These are phyloP conservation scores for Ichneumoninae sp. DNA, from an alignment of 2,888 invertebrate genomes.

Conservation along the genomic window DNA sequence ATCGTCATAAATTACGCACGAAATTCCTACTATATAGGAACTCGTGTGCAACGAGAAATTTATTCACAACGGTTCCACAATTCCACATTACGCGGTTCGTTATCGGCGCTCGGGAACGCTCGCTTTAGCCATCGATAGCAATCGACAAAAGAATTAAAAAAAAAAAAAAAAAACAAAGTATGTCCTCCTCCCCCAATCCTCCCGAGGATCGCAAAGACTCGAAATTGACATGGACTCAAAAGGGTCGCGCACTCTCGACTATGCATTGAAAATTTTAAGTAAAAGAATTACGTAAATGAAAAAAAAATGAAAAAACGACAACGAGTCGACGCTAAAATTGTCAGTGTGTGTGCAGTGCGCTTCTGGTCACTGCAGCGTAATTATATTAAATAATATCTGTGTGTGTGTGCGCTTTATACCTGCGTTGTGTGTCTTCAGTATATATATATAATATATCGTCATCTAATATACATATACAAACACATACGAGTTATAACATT, in stretches of 20 bases:
- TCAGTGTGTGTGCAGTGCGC: slow-evolving; percentile 83
- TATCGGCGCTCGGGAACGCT: slow-evolving; percentile 24
- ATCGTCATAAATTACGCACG: too few relatives aligned
- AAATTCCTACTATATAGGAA: too few relatives aligned
- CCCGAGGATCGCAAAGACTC: slow-evolving; percentile 65
- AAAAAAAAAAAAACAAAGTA: slow-evolving; percentile 27
- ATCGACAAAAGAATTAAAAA: too few relatives aligned
- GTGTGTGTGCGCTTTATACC: slow-evolving; percentile 71
- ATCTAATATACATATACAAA: slow-evolving; percentile 46
- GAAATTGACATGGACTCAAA: slow-evolving; percentile 62
- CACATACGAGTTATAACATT: slow-evolving; percentile 42
- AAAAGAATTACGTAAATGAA: slow-evolving; percentile 29
- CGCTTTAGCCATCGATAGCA: slow-evolving; percentile 18
- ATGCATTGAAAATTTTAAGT: slow-evolving; percentile 49
- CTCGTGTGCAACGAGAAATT: too few relatives aligned
- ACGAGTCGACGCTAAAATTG: slow-evolving; percentile 76
- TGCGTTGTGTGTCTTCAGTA: slow-evolving; percentile 65
- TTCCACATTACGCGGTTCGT: neutral
- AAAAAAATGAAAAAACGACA: slow-evolving; percentile 60
- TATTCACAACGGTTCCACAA: neutral
- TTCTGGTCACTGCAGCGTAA: slow-evolving; percentile 80
- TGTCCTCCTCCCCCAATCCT: slow-evolving; percentile 21
- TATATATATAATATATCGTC: slow-evolving; percentile 28
- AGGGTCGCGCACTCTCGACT: slow-evolving; percentile 59
- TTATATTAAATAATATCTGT: slow-evolving; percentile 64